These are phyloP conservation scores for Neoarius graeffei DNA, from an alignment of 2,113 vertebrate species.

Conservation along the genomic window DNA sequence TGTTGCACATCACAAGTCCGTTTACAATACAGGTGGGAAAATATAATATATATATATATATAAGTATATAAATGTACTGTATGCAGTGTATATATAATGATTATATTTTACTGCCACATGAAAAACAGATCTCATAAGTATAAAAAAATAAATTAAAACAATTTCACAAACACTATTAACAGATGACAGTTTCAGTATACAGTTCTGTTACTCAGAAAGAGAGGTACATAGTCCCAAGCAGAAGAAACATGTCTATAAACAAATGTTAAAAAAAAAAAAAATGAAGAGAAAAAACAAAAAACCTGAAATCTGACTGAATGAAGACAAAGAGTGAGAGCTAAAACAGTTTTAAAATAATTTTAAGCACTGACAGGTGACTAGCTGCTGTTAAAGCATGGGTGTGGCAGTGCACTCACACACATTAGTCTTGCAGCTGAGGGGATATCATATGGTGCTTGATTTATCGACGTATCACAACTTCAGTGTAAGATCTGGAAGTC, in stretches of 20 bases:
- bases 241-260: conserved; percentile 26
- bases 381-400: conserved; percentile 27
- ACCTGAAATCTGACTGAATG: background rate
- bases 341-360: conserved; percentile 46
- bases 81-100: conserved; percentile 54
- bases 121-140: conserved; percentile 61
- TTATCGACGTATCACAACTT: background rate
- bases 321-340: conserved; percentile 18
- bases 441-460: background rate
- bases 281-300: background rate
- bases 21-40: conserved; percentile 47
- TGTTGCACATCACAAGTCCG: conserved; percentile 43
- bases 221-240: conserved; percentile 33
- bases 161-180: conserved; percentile 62
- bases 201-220: conserved; percentile 47
- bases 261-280: conserved; percentile 24
- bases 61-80: conserved; percentile 40
- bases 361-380: conserved; percentile 22
- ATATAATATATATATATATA: conserved; percentile 41
- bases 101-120: conserved; percentile 58
- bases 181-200: conserved; percentile 50
- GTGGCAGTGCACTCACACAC: conserved; percentile 34
- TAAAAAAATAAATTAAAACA: conserved; percentile 81
- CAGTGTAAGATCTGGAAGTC: background rate
- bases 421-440: background rate